Percentiles rank a stretch among this genome's conserved stretches.
Conservation (phyloP, 2,888 invertebrate genomes). For the Perizoma affinitatum region DNA sequence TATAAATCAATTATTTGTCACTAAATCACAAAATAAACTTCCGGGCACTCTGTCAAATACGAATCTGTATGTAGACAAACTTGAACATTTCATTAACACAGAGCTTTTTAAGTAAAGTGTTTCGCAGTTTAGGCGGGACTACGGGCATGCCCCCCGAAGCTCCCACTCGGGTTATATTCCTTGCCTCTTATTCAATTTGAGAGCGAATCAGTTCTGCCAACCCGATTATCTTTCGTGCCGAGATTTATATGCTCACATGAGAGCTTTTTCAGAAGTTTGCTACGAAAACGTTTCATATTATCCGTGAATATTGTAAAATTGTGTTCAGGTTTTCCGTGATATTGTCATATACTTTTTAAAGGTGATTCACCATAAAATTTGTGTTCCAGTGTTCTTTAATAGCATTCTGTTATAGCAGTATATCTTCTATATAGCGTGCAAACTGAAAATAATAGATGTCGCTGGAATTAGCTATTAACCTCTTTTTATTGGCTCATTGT, state of each 20-base stretch:
- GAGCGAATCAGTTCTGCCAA: constrained; percentile 81
- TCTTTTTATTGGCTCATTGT: constrained; percentile 64
- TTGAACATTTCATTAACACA: constrained; percentile 57
- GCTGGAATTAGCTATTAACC: constrained; percentile 48
- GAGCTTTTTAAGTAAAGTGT: constrained; percentile 59
- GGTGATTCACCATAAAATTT: background rate
- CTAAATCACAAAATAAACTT: constrained; percentile 26
- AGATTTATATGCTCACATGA: constrained; percentile 75
- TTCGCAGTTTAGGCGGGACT: constrained; percentile 62
- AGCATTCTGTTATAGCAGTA: constrained; percentile 10
- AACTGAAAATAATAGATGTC: constrained; percentile 39
- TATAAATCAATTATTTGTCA: constrained; percentile 30
- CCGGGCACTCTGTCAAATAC: constrained; percentile 30
- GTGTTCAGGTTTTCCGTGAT: constrained; percentile 38
- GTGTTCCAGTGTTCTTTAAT: constrained; percentile 8
- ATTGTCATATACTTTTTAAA: constrained; percentile 17
- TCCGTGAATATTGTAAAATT: constrained; percentile 46
- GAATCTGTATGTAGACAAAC: constrained; percentile 45
- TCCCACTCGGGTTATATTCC: constrained; percentile 63
- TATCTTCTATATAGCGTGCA: background rate
- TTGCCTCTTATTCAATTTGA: constrained; percentile 80
- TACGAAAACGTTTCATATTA: constrained; percentile 53
- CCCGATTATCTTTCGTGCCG: constrained; percentile 79
- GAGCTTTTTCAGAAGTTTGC: constrained; percentile 62
- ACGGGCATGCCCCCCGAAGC: constrained; percentile 46